phyloP scores from a whole-genome alignment of 2,113 vertebrate genomes.

The Hippolais icterina region DNA sequence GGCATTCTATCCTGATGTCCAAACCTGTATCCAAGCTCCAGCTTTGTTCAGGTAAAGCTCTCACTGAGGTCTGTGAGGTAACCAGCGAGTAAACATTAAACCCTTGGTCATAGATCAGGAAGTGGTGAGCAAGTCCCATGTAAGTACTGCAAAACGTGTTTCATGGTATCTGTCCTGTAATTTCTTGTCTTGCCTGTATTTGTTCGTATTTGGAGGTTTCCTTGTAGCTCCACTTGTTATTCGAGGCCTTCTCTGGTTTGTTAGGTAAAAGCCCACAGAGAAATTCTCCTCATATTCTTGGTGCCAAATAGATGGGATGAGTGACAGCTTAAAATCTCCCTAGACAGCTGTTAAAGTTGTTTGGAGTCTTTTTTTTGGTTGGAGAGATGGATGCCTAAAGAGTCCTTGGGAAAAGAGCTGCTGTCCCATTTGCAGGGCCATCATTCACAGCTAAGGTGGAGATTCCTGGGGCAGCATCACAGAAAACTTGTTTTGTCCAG shows the following conservation, averaged over 20 bases:
- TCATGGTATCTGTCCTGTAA: slow-evolving; percentile 25
- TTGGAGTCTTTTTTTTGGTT: neutral
- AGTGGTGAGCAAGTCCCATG: slow-evolving; percentile 30
- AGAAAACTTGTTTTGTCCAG: neutral
- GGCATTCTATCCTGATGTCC: neutral
- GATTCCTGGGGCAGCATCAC: neutral
- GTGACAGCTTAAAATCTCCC: neutral
- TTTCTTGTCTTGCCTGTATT: neutral
- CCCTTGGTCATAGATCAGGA: neutral
- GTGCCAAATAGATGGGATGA: neutral
- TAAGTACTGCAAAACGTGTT: slow-evolving; percentile 5
- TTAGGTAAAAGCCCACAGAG: neutral
- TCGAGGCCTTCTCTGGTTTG: neutral
- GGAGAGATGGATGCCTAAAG: neutral
- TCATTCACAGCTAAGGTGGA: neutral
- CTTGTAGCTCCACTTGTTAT: neutral
- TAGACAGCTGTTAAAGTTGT: neutral
- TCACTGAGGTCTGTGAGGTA: neutral
- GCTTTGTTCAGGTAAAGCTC: slow-evolving; percentile 29
- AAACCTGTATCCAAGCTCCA: neutral
- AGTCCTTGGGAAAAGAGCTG: neutral
- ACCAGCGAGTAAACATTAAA: neutral
- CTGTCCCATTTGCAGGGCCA: neutral
- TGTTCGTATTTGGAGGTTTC: neutral
- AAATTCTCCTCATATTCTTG: neutral